Evolutionary conservation across 2,797 vertebrate species (phyloP).

Genomic region (Eulemur albifrons): DNA sequence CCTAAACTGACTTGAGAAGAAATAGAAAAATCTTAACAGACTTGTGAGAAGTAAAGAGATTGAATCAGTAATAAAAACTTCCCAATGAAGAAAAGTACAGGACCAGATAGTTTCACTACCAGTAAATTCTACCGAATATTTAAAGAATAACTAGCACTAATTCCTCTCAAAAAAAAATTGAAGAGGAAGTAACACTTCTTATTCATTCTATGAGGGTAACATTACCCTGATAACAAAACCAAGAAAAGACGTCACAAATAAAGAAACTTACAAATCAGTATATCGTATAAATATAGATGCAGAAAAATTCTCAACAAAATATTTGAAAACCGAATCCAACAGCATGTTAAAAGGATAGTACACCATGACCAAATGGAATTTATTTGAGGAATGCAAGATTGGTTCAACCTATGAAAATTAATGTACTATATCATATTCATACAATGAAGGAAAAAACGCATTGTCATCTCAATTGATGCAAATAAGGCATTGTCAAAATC

Average conservation of each 20-base stretch:
- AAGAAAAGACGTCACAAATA: not conserved
- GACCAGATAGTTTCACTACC: not conserved
- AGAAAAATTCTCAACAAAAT: not conserved
- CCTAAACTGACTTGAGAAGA: not conserved
- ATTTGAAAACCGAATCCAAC: not conserved
- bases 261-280: not conserved
- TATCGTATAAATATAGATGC: not conserved
- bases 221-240: not conserved
- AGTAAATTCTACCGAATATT: not conserved
- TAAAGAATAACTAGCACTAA: not conserved
- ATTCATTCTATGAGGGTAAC: not conserved
- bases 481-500: not conserved
- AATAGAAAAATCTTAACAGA: not conserved
- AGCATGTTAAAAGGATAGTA: not conserved
- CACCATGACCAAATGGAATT: not conserved
- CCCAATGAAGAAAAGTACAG: not conserved
- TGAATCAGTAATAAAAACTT: not conserved
- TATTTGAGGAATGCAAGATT: not conserved
- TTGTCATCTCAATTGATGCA: not conserved
- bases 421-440: not conserved
- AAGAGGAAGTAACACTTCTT: not conserved
- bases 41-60: not conserved
- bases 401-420: not conserved
- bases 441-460: not conserved
- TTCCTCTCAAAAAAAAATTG: not conserved